These are phyloP conservation scores for Thalassaphorura encarpata DNA, from an alignment of 1,140 invertebrate species.

Conservation along the genomic window DNA sequence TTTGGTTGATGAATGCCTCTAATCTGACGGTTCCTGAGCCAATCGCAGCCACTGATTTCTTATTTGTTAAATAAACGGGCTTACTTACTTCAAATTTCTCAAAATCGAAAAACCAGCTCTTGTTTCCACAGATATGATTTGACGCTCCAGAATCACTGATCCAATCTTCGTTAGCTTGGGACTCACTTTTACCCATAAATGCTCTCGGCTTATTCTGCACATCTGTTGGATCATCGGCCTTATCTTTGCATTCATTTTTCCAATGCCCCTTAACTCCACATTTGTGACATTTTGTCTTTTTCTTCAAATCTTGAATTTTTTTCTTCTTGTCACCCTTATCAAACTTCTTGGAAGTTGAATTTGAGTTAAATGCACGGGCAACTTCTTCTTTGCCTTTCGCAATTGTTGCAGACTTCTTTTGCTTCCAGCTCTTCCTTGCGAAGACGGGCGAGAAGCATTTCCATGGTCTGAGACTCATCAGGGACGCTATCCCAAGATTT, in stretches of 20 bases:
- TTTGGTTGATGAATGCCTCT: background rate
- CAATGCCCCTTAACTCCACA: constrained; percentile 12
- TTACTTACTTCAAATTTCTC: background rate
- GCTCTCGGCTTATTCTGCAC: background rate
- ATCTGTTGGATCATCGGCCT: background rate
- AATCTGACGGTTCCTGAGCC: constrained; percentile 9
- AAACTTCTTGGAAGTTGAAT: background rate
- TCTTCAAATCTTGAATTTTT: constrained; percentile 8
- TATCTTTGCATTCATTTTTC: constrained; percentile 2
- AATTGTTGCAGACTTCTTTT: background rate
- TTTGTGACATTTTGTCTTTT: constrained; percentile 3
- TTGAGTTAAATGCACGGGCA: background rate
- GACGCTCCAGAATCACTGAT: constrained; percentile 17
- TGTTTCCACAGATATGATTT: constrained; percentile 9
- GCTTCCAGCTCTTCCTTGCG: constrained; percentile 4
- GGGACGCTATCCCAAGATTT: constrained; percentile 14
- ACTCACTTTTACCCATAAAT: background rate
- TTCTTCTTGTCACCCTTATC: background rate
- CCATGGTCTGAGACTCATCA: constrained; percentile 1
- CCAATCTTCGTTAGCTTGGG: background rate
- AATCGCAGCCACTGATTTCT: background rate
- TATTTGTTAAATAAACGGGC: constrained; percentile 5
- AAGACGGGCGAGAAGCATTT: constrained; percentile 5
- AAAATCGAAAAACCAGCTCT: constrained; percentile 12
- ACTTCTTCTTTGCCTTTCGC: too few species aligned